Evolutionary conservation across 2,797 vertebrate genomes (phyloP), one percentile per base, ranked within the genome.

Genomic region (Crypturellus tataupa): DNA sequence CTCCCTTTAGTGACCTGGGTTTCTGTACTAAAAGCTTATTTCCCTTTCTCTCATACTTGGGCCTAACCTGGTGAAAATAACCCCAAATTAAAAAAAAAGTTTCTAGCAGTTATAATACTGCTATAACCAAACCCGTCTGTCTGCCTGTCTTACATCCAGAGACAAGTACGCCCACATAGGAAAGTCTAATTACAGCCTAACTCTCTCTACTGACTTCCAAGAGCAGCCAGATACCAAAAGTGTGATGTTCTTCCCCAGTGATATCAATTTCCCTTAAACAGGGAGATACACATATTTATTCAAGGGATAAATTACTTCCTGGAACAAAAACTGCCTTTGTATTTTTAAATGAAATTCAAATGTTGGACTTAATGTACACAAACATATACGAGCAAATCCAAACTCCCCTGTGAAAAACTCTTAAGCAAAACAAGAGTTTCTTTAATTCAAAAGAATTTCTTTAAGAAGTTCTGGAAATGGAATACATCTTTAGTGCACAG

Each of bases 371-470:
- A 58, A 88, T 21, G 25, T 27, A 71, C 47, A 31, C 9, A 70
- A 49, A 63, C 55, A 63, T 84, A 80, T 88, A 42, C 35, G 9
- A 93, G 56, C 3, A 96, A 95, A 96, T 85, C 4, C 40, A 47
- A 85, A 44, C 46, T 88, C 55, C 10, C n/a, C 85, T 40, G 53
- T 23, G 71, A 62, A 85, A 95, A 68, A 46, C 49, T 51, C 8
- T 65, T 40, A 24, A 9, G 4, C 31, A 70, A 51, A 68, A 63
- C 49, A 72, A 91, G n/a, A 89, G 67, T 69, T 49, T 49, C 47
- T 49, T 49, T 49, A 49, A 49, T 24, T 49, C 47, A 25, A 25
- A 49, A 49, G 47, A 47, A 65, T 60, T 90, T 77, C 7, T 86
- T 59, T 69, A 82, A 87, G 72, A 86, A 46, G 85, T 59, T 90